A percentile compares a stretch with the other conserved stretches of the same genome.
Evolutionary conservation across 1,140 invertebrate species (phyloP).

Genomic region (Conus ventricosus): DNA sequence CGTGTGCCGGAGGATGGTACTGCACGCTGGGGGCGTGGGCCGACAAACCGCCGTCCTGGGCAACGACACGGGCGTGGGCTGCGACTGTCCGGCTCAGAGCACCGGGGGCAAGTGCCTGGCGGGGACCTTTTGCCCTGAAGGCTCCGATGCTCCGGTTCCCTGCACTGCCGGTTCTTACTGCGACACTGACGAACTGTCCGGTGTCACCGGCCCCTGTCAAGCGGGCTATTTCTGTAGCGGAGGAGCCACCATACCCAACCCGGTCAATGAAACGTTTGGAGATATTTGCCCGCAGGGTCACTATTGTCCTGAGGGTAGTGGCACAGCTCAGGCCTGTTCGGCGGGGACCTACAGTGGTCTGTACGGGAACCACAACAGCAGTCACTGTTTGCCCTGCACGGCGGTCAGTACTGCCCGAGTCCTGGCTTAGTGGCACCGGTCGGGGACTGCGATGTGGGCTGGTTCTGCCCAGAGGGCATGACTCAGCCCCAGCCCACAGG

Average conservation of each 20-base stretch:
- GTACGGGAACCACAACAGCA: slow-evolving; percentile 64
- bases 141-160: slow-evolving; percentile 56
- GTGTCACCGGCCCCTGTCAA: slow-evolving; percentile 61
- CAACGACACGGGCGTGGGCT: slow-evolving; percentile 57
- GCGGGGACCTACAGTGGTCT: slow-evolving; percentile 63
- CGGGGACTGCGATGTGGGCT: slow-evolving; percentile 66
- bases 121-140: slow-evolving; percentile 68
- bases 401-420: slow-evolving; percentile 70
- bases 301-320: slow-evolving; percentile 67
- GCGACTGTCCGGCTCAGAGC: slow-evolving; percentile 63
- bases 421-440: slow-evolving; percentile 62
- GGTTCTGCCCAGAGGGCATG: slow-evolving; percentile 70
- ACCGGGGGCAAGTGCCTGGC: slow-evolving; percentile 68
- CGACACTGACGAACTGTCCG: slow-evolving; percentile 59
- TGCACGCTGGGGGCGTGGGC: slow-evolving; percentile 68
- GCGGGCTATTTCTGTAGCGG: slow-evolving; percentile 69
- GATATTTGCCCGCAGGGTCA: slow-evolving; percentile 71
- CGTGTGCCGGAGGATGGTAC: slow-evolving; percentile 70
- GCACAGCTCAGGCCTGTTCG: slow-evolving; percentile 58
- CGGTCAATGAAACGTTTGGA: slow-evolving; percentile 67
- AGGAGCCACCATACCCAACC: slow-evolving; percentile 62
- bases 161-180: slow-evolving; percentile 69
- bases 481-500: slow-evolving; percentile 68
- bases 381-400: slow-evolving; percentile 69
- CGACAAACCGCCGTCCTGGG: slow-evolving; percentile 59